Conservation (phyloP, 2,113 vertebrate genomes). For the Scalopus aquaticus region DNA sequence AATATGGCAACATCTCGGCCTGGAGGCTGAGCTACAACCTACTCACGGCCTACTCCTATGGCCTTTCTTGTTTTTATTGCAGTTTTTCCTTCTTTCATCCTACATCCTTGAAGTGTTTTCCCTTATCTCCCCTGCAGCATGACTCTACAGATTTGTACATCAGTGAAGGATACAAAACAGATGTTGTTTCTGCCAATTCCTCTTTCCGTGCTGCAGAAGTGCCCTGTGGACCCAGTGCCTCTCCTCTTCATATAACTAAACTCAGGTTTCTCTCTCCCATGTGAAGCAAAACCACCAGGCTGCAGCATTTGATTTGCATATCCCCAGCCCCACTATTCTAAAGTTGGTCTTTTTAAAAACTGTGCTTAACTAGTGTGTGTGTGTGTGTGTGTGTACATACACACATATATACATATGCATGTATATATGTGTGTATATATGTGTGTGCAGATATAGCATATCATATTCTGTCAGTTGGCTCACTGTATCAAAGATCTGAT, state of each 20-base stretch:
- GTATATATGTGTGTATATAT: no score
- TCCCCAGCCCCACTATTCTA: background rate
- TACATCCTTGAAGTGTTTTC: background rate
- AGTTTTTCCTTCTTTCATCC: background rate
- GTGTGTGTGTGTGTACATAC: no score
- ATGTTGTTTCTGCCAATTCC: background rate
- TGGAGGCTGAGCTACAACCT: background rate
- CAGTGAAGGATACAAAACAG: constrained; percentile 14
- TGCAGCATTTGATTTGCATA: background rate
- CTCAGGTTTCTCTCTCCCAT: background rate
- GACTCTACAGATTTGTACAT: background rate
- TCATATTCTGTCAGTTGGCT: background rate
- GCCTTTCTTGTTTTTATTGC: background rate
- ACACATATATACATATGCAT: no score
- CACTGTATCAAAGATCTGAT: background rate
- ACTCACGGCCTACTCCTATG: background rate
- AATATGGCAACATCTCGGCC: background rate
- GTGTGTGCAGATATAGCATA: background rate
- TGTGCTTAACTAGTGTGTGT: background rate
- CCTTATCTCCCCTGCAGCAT: background rate
- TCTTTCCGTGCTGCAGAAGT: background rate
- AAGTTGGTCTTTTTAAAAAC: background rate
- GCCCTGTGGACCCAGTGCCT: background rate
- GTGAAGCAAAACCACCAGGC: background rate
- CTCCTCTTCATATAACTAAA: background rate